Conservation (phyloP, 1,140 invertebrate species). For the Drosophila sucinea region DNA sequence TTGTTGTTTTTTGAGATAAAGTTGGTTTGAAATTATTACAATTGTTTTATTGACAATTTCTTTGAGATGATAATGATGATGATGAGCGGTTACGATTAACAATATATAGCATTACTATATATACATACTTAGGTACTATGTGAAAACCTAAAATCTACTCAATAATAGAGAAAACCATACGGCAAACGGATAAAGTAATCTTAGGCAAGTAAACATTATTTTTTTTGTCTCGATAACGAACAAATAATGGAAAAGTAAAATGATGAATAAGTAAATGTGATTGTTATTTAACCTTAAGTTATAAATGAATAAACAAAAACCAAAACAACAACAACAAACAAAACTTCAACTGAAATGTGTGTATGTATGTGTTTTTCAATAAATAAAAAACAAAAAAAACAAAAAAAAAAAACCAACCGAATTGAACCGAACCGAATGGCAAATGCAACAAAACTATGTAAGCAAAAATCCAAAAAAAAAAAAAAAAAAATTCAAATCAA, state of each 20-base stretch:
- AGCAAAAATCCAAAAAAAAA: conserved; percentile 31
- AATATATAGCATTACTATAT: conserved; percentile 20
- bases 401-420: conserved; percentile 11
- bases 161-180: conserved; percentile 41
- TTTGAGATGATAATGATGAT: conserved; percentile 6
- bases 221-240: conserved; percentile 53
- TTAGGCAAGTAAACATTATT: conserved; percentile 54
- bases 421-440: conserved; percentile 25
- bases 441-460: conserved; percentile 31
- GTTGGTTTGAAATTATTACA: conserved; percentile 65
- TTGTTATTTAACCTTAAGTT: conserved; percentile 82
- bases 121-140: conserved; percentile 27
- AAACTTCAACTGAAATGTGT: conserved; percentile 63
- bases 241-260: conserved; percentile 29
- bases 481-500: not conserved
- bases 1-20: conserved; percentile 24
- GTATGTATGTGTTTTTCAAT: conserved; percentile 59
- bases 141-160: conserved; percentile 35
- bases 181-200: conserved; percentile 24
- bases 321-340: conserved; percentile 11
- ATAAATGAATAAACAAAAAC: conserved; percentile 56
- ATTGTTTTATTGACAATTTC: conserved; percentile 80
- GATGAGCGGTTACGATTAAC: not conserved
- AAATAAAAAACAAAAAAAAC: conserved; percentile 25
- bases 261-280: conserved; percentile 77